Evolutionary conservation across 2,113 vertebrate genomes (phyloP), one percentile per base, ranked within the genome.

Genomic region (Oceanodroma tethys): DNA sequence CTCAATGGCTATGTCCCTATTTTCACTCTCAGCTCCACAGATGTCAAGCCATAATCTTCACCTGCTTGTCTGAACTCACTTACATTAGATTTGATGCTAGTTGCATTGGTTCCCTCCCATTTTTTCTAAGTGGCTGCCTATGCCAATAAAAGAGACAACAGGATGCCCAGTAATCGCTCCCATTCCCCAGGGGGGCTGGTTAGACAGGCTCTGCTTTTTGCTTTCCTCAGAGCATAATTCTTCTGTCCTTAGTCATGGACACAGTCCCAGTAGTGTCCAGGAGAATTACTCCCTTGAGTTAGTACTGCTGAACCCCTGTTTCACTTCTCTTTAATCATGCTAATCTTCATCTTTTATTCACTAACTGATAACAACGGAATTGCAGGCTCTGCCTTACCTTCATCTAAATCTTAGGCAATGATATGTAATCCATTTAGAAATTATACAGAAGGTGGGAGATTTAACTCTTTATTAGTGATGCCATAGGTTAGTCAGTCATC

Each of bases 331-430:
- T 97, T 96, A 94, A 91, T 93, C 86, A 93, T 83, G 59, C 15
- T 91, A 95, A 97, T 97, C 96, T 96, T 96, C 87, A 93, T 95
- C 88, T 96, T 96, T 96, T 96, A 95, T 96, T 97, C 63, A 96
- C 93, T 59, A 94, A 79, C 81, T 10, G 5, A n/a, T 93, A 95
- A 96, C 93, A 96, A 96, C 56, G 81, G 59, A 86, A 81, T 52
- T 53, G 42, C 34, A 94, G 80, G 59, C 38, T 93, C 65, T 90
- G 63, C 25, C 75, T 95, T 93, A 88, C 76, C 68, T 95, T 97
- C 36, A 15, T 74, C 52, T 84, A 75, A 88, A 86, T 79, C 66
- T 90, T 66, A 72, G 52, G 20, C 60, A 91, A 72, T 53, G 34
- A 36, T 87, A 60, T 14, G 26, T 43, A 83, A 92, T 68, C 60